phyloP scores from a whole-genome alignment of 2,113 vertebrate genomes.

The Platichthys stellatus region DNA sequence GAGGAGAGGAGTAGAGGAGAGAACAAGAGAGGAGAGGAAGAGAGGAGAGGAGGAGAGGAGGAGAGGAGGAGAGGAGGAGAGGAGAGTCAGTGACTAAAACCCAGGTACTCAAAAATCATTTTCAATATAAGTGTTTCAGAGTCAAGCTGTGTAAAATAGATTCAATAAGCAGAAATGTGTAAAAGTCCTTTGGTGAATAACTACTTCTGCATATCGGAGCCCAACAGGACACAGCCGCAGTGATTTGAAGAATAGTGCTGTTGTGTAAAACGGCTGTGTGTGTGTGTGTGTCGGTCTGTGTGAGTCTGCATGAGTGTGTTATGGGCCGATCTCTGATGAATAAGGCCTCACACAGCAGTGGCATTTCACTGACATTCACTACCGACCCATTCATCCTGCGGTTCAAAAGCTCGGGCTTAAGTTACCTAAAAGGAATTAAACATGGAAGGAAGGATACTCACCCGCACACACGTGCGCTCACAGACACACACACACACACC shows the following conservation, averaged over 20 bases:
- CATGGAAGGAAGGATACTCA: constrained; percentile 26
- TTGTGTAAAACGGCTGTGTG: constrained; percentile 13
- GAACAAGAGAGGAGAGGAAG: too few relatives aligned
- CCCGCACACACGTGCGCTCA: constrained; percentile 1
- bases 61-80: background rate
- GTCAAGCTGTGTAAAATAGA: constrained; percentile 1
- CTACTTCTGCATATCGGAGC: background rate
- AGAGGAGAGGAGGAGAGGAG: too few relatives aligned
- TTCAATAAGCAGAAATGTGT: background rate
- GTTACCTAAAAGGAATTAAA: constrained; percentile 74
- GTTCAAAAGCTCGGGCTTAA: constrained; percentile 73
- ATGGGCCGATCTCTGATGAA: constrained; percentile 66
- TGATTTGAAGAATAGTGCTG: constrained; percentile 36
- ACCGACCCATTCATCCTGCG: constrained; percentile 68
- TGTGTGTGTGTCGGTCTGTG: constrained; percentile 10
- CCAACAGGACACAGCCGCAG: background rate
- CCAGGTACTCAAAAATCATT: background rate
- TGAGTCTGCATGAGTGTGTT: constrained; percentile 11
- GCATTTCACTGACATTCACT: constrained; percentile 79
- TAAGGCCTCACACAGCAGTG: constrained; percentile 74
- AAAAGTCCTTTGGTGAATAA: constrained; percentile 12
- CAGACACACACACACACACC: constrained; percentile 14
- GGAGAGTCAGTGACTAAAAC: constrained; percentile 11
- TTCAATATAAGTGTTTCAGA: background rate
- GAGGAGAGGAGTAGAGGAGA: too few relatives aligned